Conservation (phyloP, 2,888 invertebrate species). For the Hirtodrosophila duncani region DNA sequence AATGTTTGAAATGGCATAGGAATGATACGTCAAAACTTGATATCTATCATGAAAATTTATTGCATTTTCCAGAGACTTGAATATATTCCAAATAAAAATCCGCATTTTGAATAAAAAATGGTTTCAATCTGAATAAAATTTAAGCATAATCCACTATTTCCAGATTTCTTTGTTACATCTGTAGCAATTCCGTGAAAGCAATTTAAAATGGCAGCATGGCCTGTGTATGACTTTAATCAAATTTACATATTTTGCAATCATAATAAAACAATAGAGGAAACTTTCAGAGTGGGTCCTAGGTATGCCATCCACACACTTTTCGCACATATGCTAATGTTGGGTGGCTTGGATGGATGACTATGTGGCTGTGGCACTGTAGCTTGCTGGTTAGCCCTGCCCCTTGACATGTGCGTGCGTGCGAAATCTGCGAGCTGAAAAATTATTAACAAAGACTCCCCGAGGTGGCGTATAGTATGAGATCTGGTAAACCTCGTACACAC, state of each 20-base stretch:
- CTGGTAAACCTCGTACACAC: constrained; percentile 11
- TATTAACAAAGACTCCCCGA: constrained; percentile 59
- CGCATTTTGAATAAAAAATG: too few relatives aligned
- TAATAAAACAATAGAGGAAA: constrained; percentile 30
- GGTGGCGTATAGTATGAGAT: constrained; percentile 30
- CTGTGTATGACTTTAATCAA: constrained; percentile 23
- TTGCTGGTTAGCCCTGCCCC: constrained; percentile 3
- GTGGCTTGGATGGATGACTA: neutral
- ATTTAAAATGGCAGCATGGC: constrained; percentile 19
- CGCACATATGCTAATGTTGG: constrained; percentile 27
- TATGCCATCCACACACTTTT: constrained; percentile 7
- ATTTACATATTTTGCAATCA: constrained; percentile 36
- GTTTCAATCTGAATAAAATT: too few relatives aligned
- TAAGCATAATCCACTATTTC: too few relatives aligned
- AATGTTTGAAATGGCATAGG: too few relatives aligned
- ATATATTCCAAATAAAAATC: too few relatives aligned
- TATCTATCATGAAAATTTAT: too few relatives aligned
- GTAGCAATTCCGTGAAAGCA: too few relatives aligned
- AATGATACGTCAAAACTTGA: too few relatives aligned
- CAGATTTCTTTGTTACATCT: too few relatives aligned
- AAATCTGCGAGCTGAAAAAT: constrained; percentile 59
- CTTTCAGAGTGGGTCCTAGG: constrained; percentile 21
- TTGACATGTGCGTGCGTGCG: constrained; percentile 57
- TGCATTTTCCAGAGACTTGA: too few relatives aligned
- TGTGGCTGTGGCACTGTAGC: neutral